Evolutionary conservation across 2,113 vertebrate species (phyloP).

Genomic region (Motacilla tschutschensis): DNA sequence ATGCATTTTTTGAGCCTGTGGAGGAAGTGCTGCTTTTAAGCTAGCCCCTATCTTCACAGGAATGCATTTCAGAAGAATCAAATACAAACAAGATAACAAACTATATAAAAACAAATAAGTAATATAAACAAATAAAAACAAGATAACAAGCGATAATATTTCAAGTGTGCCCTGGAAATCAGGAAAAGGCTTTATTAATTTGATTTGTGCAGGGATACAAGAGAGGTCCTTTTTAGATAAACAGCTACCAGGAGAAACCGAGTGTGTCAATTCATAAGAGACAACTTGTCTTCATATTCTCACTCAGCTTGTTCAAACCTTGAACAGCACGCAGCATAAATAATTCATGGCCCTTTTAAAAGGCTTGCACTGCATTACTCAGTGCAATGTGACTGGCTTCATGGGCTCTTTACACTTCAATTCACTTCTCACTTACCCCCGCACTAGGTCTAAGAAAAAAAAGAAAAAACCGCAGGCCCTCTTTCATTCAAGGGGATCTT

Average conservation of each 20-base stretch:
- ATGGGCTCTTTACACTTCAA: slow-evolving; percentile 40
- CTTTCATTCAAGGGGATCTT: not conserved
- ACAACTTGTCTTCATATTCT: slow-evolving; percentile 42
- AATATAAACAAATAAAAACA: not conserved
- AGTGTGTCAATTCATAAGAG: slow-evolving; percentile 35
- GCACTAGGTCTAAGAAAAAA: not conserved
- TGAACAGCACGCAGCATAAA: slow-evolving; percentile 39
- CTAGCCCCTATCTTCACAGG: not conserved
- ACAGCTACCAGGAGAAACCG: slow-evolving; percentile 6
- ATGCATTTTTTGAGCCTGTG: not conserved
- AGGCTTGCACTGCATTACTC: slow-evolving; percentile 50
- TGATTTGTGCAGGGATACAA: slow-evolving; percentile 8
- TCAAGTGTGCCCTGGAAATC: not conserved
- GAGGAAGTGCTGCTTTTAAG: not conserved
- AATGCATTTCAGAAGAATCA: not conserved
- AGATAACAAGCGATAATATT: not conserved
- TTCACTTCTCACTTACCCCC: slow-evolving; percentile 21
- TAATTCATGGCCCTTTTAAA: slow-evolving; percentile 48
- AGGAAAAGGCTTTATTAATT: slow-evolving; percentile 29
- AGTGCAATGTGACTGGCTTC: slow-evolving; percentile 41
- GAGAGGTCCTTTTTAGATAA: slow-evolving; percentile 39
- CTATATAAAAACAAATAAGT: no score
- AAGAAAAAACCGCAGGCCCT: not conserved
- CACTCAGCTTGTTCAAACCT: slow-evolving; percentile 20
- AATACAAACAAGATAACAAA: not conserved